phyloP scores from a whole-genome alignment of 2,113 vertebrate genomes.

The Ceyx melanurus region DNA sequence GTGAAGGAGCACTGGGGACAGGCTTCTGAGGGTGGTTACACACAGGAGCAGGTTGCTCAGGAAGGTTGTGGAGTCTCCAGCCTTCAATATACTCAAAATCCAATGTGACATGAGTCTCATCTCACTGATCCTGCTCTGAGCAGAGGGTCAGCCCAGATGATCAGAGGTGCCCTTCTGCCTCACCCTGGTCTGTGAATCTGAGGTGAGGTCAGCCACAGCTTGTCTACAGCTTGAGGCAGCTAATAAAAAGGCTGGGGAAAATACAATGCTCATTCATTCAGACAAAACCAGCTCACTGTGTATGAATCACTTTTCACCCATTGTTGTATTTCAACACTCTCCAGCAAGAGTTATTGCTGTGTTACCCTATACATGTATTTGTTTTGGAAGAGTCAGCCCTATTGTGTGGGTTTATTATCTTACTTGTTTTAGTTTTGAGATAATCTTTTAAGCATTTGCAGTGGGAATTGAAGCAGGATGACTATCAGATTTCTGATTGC shows the following conservation, averaged over 20 bases:
- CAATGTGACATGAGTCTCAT: accelerated
- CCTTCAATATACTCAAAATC: not conserved
- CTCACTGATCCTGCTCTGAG: not conserved
- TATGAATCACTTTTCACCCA: not conserved
- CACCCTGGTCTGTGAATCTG: not conserved
- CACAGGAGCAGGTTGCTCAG: not conserved
- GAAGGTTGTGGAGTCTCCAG: not conserved
- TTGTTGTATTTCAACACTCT: not conserved
- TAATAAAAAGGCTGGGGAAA: not conserved
- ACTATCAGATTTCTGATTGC: not conserved
- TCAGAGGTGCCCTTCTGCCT: not conserved
- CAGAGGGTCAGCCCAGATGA: not conserved
- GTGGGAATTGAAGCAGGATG: not conserved
- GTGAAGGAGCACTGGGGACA: no score
- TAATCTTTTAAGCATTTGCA: not conserved
- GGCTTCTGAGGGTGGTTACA: not conserved
- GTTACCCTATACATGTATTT: not conserved
- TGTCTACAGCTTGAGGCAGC: not conserved
- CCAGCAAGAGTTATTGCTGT: not conserved
- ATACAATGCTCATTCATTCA: not conserved
- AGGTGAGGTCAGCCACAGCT: not conserved
- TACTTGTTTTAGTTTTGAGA: not conserved
- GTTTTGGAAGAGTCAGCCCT: not conserved
- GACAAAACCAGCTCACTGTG: not conserved
- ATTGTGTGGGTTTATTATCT: not conserved